Percentiles rank a stretch among this genome's conserved stretches.
Conservation (phyloP, 1,140 invertebrate genomes). For the Sitophilus oryzae region DNA sequence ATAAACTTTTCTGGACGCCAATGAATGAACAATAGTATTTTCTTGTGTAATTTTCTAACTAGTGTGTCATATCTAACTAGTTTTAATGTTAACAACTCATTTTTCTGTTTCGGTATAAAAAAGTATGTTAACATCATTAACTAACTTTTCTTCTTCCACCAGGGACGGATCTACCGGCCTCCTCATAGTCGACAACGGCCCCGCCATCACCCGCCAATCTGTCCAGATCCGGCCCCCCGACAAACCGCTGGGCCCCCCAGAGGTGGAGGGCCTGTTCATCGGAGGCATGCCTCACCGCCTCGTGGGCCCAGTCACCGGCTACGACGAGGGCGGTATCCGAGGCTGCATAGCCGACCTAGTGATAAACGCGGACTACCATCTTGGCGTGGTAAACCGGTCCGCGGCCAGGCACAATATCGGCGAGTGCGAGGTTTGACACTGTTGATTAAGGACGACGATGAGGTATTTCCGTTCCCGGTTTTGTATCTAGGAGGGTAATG, state of each 20-base stretch:
- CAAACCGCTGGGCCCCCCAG: conserved; percentile 74
- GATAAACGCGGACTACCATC: conserved; percentile 66
- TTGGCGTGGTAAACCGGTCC: conserved; percentile 38
- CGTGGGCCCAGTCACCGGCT: conserved; percentile 55
- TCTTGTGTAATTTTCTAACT: no score
- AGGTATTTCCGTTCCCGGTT: no score
- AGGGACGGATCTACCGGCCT: conserved; percentile 82
- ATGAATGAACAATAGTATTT: no score
- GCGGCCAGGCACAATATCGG: conserved; percentile 39
- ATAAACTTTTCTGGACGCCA: no score
- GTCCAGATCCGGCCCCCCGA: conserved; percentile 78
- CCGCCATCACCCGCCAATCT: conserved; percentile 68
- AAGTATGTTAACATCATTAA: no score
- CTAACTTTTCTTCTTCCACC: no score
- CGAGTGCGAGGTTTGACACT: conserved; percentile 43
- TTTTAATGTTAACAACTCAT: no score
- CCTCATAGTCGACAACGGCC: conserved; percentile 77
- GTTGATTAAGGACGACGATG: no score
- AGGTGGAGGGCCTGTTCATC: conserved; percentile 70
- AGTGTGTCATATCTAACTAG: no score
- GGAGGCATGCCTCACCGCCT: conserved; percentile 71
- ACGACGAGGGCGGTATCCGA: conserved; percentile 64
- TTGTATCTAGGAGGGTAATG: no score
- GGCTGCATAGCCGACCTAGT: conserved; percentile 77
- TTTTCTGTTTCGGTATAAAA: no score